Conservation (phyloP, 1,140 invertebrate genomes). For the Centruroides vittatus region DNA sequence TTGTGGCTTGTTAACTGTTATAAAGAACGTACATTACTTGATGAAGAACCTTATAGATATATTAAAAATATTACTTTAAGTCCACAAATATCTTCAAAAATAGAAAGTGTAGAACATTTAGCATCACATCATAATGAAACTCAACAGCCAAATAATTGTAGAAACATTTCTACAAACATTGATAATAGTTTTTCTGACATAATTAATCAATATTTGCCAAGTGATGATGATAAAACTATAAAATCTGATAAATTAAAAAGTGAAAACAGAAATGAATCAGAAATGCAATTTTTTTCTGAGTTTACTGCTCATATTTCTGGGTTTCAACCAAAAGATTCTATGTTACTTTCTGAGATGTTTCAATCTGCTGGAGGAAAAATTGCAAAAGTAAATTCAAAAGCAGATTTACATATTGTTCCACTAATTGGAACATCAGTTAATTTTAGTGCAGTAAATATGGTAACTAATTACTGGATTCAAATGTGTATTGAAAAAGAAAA, state of each 20-base stretch:
- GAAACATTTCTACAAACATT: too few species aligned
- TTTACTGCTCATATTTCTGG: conserved; percentile 9
- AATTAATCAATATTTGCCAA: too few species aligned
- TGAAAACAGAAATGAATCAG: too few species aligned
- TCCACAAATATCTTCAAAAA: neutral
- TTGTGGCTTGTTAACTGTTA: conserved; percentile 62
- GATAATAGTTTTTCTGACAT: too few species aligned
- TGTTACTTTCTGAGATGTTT: conserved; percentile 15
- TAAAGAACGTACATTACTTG: conserved; percentile 38
- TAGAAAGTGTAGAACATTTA: neutral
- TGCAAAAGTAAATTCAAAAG: too few species aligned
- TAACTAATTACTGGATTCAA: conserved; percentile 31
- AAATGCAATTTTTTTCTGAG: conserved; percentile 4
- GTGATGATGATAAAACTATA: too few species aligned
- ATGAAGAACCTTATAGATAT: conserved; percentile 34
- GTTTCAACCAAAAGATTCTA: conserved; percentile 23
- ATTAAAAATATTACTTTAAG: neutral
- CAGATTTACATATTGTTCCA: too few species aligned
- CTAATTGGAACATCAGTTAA: too few species aligned
- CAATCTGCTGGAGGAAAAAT: neutral
- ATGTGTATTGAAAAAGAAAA: conserved; percentile 41
- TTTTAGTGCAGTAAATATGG: neutral
- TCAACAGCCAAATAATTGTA: too few species aligned
- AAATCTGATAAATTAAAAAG: too few species aligned
- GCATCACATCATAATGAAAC: too few species aligned